Conservation (phyloP, 2,113 vertebrate species). For the Odobenus rosmarus region DNA sequence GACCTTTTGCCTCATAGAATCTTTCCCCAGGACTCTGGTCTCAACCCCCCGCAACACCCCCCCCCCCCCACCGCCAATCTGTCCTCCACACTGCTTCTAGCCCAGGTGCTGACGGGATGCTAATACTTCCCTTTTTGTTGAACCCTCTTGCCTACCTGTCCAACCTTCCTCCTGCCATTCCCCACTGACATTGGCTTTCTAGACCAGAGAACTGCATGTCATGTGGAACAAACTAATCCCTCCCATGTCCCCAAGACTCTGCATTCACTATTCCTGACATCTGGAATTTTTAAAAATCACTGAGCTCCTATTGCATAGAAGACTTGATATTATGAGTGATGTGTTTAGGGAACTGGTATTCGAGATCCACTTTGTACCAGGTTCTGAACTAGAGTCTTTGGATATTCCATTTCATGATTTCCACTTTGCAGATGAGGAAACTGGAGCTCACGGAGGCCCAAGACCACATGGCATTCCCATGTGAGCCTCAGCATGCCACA, state of each 20-base stretch:
- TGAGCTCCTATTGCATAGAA: not conserved
- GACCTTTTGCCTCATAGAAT: not conserved
- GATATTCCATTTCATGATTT: not conserved
- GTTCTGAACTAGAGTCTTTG: not conserved
- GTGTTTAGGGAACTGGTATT: not conserved
- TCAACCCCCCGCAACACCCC: not conserved
- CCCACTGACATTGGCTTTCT: not conserved
- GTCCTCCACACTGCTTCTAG: not conserved
- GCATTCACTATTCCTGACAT: not conserved
- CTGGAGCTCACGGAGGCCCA: not conserved
- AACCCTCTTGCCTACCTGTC: not conserved
- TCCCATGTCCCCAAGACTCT: not conserved
- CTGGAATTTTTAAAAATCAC: not conserved
- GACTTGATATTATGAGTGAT: not conserved
- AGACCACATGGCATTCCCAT: not conserved
- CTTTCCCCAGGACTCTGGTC: not conserved
- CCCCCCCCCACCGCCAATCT: not conserved
- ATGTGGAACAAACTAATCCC: not conserved
- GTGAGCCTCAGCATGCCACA: not conserved
- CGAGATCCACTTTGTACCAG: not conserved
- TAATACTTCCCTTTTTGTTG: not conserved
- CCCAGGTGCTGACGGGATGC: not conserved
- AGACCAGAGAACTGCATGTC: not conserved
- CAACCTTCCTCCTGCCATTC: not conserved
- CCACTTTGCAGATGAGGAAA: not conserved